Evolutionary conservation across 2,113 vertebrate genomes (phyloP).

Genomic region (Cinclus mexicanus): DNA sequence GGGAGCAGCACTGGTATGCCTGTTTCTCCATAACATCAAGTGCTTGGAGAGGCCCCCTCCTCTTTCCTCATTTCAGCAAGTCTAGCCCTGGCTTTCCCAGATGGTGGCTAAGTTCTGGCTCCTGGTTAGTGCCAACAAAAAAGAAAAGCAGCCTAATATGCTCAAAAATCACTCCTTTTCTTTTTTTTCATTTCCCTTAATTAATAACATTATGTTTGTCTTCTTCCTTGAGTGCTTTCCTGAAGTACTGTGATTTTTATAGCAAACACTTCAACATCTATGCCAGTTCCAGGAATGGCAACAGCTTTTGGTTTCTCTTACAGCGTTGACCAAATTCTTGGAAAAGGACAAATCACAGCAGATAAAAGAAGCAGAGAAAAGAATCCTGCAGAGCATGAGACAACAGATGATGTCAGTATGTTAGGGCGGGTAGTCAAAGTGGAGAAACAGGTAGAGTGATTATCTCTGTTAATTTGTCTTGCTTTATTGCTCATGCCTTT

Average conservation of each 20-base stretch:
- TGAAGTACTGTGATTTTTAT: not conserved
- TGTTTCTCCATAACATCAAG: not conserved
- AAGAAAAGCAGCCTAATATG: not conserved
- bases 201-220: not conserved
- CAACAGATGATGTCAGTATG: slow-evolving; percentile 94
- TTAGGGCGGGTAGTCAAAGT: slow-evolving; percentile 95
- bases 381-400: slow-evolving; percentile 87
- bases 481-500: not conserved
- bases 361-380: slow-evolving; percentile 96
- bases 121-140: not conserved
- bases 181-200: not conserved
- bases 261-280: not conserved
- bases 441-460: slow-evolving; percentile 89
- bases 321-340: slow-evolving; percentile 97
- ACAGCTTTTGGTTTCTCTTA: slow-evolving; percentile 42
- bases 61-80: not conserved
- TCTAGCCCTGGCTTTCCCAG: not conserved
- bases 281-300: not conserved
- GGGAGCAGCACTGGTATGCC: not conserved
- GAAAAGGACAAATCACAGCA: slow-evolving; percentile 91
- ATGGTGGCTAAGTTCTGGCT: not conserved
- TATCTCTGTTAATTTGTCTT: not conserved
- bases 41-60: not conserved
- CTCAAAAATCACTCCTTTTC: not conserved
- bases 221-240: not conserved